phyloP scores from a whole-genome alignment of 2,888 invertebrate species.

The Phortica okadai region DNA sequence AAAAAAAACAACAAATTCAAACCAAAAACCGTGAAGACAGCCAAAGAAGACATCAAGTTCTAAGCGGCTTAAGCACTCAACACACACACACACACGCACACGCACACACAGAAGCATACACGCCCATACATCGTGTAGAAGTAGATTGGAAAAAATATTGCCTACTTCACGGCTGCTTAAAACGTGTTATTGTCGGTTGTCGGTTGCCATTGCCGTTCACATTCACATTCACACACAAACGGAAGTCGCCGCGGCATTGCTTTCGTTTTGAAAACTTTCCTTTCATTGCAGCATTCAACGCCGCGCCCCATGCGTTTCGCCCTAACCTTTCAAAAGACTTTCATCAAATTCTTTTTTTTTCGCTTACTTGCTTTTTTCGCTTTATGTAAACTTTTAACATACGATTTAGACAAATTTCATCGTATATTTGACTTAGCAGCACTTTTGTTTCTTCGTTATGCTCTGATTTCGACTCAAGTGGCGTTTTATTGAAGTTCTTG shows the following conservation, averaged over 20 bases:
- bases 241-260: slow-evolving; percentile 2
- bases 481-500: slow-evolving; percentile 23
- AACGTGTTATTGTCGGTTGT: not conserved
- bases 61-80: slow-evolving; percentile 23
- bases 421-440: slow-evolving; percentile 20
- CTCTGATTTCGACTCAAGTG: not conserved
- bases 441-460: not conserved
- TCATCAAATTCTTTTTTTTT: not conserved
- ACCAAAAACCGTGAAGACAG: slow-evolving; percentile 6
- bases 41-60: slow-evolving; percentile 17
- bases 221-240: not conserved
- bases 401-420: slow-evolving; percentile 20
- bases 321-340: not conserved
- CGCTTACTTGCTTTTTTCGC: not conserved
- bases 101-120: not conserved
- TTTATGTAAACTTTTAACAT: not conserved
- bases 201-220: not conserved
- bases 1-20: not conserved
- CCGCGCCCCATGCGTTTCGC: not conserved
- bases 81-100: not conserved
- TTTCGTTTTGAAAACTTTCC: slow-evolving; percentile 8
- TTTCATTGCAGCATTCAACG: not conserved
- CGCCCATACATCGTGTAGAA: not conserved
- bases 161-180: slow-evolving; percentile 28
- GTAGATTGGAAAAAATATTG: slow-evolving; percentile 4